phyloP scores from a whole-genome alignment of 2,113 vertebrate genomes.

The Labeo rohita region DNA sequence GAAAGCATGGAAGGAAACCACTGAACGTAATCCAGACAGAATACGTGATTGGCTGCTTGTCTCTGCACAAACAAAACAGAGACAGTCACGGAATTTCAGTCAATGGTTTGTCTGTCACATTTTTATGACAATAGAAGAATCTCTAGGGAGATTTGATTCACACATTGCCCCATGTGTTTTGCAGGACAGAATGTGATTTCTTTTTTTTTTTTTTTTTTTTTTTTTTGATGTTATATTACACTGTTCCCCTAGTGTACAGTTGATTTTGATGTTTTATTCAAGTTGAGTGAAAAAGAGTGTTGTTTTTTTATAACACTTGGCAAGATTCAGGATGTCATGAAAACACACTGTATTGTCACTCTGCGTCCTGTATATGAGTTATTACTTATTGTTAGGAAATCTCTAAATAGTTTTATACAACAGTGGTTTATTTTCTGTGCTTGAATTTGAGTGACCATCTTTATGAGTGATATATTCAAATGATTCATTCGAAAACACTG shows the following conservation, averaged over 20 bases:
- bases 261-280: background rate
- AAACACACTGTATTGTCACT: background rate
- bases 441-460: too few relatives aligned
- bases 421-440: too few relatives aligned
- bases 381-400: background rate
- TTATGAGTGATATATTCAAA: too few relatives aligned
- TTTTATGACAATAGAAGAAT: conserved; percentile 11
- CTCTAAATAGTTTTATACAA: background rate
- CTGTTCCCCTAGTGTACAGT: background rate
- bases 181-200: background rate
- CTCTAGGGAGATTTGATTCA: conserved; percentile 5
- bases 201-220: too few relatives aligned
- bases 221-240: background rate
- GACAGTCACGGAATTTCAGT: background rate
- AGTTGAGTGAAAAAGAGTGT: background rate
- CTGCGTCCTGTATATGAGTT: background rate
- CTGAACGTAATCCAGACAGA: conserved; percentile 25
- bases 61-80: background rate
- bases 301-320: background rate
- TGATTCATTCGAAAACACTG: too few relatives aligned
- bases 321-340: background rate
- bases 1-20: conserved; percentile 26
- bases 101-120: background rate
- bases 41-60: conserved; percentile 18
- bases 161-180: background rate